Conservation (phyloP, 64 coral and sea anemone genomes). For the Porites lutea region DNA sequence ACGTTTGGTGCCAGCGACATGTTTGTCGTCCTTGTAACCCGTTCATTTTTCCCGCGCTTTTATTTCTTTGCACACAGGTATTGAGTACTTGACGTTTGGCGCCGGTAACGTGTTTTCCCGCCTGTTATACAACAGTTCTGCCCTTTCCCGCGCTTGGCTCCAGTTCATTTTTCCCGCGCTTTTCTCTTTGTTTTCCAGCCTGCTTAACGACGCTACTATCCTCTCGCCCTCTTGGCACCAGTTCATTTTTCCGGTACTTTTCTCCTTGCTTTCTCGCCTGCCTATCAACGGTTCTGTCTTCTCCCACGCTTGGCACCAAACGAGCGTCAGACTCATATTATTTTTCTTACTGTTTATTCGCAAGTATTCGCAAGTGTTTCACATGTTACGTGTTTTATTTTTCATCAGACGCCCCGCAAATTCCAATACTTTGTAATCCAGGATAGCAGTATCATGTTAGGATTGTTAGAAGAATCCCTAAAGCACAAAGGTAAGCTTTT, state of each 20-base stretch:
- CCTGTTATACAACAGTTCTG: background rate
- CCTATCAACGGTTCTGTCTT: too few species aligned
- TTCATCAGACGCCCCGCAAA: slow-evolving; percentile 8
- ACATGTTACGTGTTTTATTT: background rate
- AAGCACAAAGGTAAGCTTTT: slow-evolving; percentile 32
- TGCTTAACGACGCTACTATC: too few species aligned
- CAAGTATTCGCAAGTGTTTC: background rate
- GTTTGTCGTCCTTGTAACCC: too few species aligned
- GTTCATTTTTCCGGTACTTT: too few species aligned
- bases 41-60: too few species aligned
- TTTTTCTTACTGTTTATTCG: background rate
- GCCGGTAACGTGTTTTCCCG: background rate
- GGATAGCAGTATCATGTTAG: slow-evolving; percentile 65
- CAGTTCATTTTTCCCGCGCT: background rate
- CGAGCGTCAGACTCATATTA: too few species aligned
- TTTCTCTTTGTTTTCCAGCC: too few species aligned
- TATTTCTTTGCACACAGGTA: background rate
- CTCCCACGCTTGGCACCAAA: too few species aligned
- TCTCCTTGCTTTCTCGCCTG: too few species aligned
- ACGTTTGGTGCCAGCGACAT: too few species aligned
- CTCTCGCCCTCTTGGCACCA: too few species aligned
- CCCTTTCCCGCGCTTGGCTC: too few species aligned
- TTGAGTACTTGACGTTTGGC: background rate
- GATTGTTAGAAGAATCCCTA: slow-evolving; percentile 78
- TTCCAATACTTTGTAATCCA: slow-evolving; percentile 75